Percentiles rank a stretch among this genome's conserved stretches.
Conservation (phyloP, 2,888 invertebrate genomes). For the Neoaliturus tenellus region DNA sequence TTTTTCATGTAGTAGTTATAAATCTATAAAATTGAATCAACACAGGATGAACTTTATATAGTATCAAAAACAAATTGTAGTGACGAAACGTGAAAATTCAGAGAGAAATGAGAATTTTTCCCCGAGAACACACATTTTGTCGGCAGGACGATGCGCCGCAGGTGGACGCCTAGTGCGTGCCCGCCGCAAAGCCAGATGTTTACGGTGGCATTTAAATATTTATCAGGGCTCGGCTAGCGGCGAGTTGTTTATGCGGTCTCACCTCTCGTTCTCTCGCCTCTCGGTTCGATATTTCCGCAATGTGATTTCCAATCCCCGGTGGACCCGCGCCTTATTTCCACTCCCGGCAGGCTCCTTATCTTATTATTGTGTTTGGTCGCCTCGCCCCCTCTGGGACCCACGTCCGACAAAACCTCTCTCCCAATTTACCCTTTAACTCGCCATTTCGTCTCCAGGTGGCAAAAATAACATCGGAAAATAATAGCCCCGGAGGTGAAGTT, state of each 20-base stretch:
- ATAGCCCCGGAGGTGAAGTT: background rate
- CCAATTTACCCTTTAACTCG: constrained; percentile 2
- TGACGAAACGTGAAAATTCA: no score
- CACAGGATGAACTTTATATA: no score
- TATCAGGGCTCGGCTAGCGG: constrained; percentile 1
- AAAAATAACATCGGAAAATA: constrained; percentile 11
- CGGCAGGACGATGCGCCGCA: no score
- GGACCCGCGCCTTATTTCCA: constrained; percentile 38
- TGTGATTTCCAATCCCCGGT: constrained; percentile 51
- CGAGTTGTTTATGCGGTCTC: background rate
- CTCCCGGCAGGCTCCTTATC: constrained; percentile 48
- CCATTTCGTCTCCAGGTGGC: constrained; percentile 4
- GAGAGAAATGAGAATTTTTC: no score
- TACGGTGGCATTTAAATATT: constrained; percentile 42
- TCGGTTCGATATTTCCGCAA: constrained; percentile 47
- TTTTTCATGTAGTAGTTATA: no score
- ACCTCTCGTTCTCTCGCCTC: background rate
- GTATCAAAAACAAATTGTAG: no score
- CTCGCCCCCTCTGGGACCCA: background rate
- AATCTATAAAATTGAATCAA: no score
- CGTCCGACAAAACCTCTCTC: constrained; percentile 33
- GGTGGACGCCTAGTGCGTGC: no score
- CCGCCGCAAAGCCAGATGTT: constrained; percentile 12
- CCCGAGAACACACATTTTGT: no score
- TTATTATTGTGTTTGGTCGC: constrained; percentile 46